A percentile compares a stretch with the other conserved stretches of the same genome.
These are phyloP conservation scores for Colius striatus DNA, from an alignment of 2,113 vertebrate genomes.

Conservation along the genomic window DNA sequence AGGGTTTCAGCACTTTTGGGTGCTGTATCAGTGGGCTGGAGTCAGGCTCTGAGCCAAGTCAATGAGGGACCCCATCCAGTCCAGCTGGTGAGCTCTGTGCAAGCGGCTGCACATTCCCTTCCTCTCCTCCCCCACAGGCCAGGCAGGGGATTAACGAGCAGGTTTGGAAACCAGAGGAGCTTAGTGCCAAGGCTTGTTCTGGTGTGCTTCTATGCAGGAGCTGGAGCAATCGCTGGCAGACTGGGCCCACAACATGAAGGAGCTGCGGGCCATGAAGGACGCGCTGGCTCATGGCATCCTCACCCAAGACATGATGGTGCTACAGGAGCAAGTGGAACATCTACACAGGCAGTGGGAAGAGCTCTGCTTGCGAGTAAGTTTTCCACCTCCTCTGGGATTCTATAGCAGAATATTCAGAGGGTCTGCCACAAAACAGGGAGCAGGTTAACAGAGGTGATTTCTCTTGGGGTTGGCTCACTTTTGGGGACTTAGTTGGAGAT, in stretches of 20 bases:
- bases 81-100: accelerated
- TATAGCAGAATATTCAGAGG: accelerated
- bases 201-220: slow-evolving; percentile 87
- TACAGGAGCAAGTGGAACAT: slow-evolving; percentile 86
- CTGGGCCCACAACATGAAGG: slow-evolving; percentile 84
- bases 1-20: accelerated
- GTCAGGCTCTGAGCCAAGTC: neutral
- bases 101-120: neutral
- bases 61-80: neutral
- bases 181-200: slow-evolving; percentile 51
- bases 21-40: neutral
- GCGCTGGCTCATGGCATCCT: slow-evolving; percentile 84
- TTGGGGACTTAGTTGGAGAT: neutral
- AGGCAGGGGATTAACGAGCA: slow-evolving; percentile 82
- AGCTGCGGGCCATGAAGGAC: slow-evolving; percentile 83
- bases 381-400: accelerated
- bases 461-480: neutral
- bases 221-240: slow-evolving; percentile 84
- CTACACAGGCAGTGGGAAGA: slow-evolving; percentile 86
- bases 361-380: slow-evolving; percentile 79
- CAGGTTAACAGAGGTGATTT: accelerated
- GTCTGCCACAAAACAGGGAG: neutral
- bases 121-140: slow-evolving; percentile 79
- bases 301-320: slow-evolving; percentile 81
- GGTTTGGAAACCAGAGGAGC: slow-evolving; percentile 78